Evolutionary conservation across 2,113 vertebrate species (phyloP).

Genomic region (Felis chaus): DNA sequence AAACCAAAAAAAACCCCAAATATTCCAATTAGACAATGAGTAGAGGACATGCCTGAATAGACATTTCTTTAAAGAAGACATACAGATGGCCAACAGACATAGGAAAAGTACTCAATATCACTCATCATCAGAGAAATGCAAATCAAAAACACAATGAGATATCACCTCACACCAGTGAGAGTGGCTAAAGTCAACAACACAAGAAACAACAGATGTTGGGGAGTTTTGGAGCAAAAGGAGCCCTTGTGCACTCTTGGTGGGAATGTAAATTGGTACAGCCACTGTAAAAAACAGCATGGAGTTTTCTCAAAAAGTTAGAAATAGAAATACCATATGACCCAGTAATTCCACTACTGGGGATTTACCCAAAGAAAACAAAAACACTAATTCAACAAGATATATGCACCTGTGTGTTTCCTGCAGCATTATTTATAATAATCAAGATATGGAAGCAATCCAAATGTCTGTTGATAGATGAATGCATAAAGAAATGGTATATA

Average conservation of each 20-base stretch:
- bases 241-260: not conserved
- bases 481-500: not conserved
- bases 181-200: not conserved
- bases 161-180: not conserved
- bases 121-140: not conserved
- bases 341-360: not conserved
- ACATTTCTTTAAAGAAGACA: not conserved
- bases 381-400: not conserved
- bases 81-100: not conserved
- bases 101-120: not conserved
- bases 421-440: not conserved
- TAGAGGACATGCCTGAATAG: not conserved
- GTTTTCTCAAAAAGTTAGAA: not conserved
- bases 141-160: not conserved
- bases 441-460: not conserved
- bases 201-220: not conserved
- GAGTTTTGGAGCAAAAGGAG: not conserved
- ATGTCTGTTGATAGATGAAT: not conserved
- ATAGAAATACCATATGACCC: not conserved
- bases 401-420: not conserved
- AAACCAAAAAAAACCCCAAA: not conserved
- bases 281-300: not conserved
- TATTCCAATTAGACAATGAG: not conserved
- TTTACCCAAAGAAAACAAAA: not conserved
- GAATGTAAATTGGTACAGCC: not conserved